Conservation (phyloP, 1,140 invertebrate species). For the Hydropsyche tenuis region DNA sequence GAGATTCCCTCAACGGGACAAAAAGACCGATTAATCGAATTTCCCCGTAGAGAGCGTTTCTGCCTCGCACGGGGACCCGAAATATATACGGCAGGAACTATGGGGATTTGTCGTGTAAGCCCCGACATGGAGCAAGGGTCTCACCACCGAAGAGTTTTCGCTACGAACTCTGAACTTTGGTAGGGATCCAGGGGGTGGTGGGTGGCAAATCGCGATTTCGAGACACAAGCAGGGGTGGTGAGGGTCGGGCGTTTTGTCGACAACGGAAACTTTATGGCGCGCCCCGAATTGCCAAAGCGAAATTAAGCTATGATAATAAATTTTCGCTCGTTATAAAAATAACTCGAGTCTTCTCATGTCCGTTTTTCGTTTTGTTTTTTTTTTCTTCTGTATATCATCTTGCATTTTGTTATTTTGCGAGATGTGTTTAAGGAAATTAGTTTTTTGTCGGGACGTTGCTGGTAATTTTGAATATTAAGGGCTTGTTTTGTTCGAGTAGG, state of each 20-base stretch:
- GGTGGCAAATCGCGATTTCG: not conserved
- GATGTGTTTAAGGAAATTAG: no score
- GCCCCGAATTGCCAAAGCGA: not conserved
- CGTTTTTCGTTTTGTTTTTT: not conserved
- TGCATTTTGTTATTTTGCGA: no score
- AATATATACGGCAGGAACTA: not conserved
- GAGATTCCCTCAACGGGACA: no score
- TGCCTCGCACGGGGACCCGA: no score
- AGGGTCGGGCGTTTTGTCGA: not conserved
- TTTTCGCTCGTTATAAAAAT: not conserved
- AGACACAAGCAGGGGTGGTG: not conserved
- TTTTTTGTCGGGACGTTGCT: no score
- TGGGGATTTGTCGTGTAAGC: constrained; percentile 10
- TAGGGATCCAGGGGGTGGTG: not conserved
- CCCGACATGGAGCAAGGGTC: not conserved
- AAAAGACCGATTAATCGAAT: no score
- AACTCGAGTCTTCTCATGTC: not conserved
- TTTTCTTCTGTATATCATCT: not conserved
- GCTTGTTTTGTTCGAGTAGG: no score
- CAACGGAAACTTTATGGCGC: constrained; percentile 5
- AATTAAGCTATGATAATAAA: constrained; percentile 17
- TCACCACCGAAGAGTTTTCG: not conserved
- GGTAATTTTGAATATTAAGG: no score
- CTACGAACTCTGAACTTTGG: constrained; percentile 29
- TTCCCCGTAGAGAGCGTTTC: no score